Evolutionary conservation across 2,113 vertebrate species (phyloP), one percentile per base, ranked within the genome.

Genomic region (Solea solea): DNA sequence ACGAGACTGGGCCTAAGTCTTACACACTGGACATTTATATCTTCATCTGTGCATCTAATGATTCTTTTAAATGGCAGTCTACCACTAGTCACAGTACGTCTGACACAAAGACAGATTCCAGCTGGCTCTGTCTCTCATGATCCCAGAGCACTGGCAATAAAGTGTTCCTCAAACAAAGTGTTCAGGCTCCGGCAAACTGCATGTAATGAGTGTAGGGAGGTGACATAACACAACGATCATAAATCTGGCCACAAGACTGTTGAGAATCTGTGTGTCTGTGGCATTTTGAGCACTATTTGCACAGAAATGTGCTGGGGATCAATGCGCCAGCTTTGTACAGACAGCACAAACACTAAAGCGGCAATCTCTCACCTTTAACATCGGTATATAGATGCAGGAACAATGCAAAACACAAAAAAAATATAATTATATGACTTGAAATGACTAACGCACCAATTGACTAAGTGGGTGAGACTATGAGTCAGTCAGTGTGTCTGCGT

Each of bases 401-500:
- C 45, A 59, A 81, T 41, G 70, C 62, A 64, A 45, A 42, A 59
- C 9, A 59, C n/a, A 42, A 44, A 21, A 21, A 49, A 67, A 64
- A 84, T 84, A 82, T 61, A 60, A 81, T 82, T 81, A 60, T 64
- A 65, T 79, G 82, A 71, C 90, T 81, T 89, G 85, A 92, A 92
- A 82, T 89, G 85, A 89, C 90, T 84, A 84, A 88, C 72, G 46
- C 68, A 65, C 82, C 76, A 61, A 81, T 78, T 85, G 86, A 85
- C 74, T 81, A 84, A 89, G 91, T 89, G 89, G 89, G 90, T 85
- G 92, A 86, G 80, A 90, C 86, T 86, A 74, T 93, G 90, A 92
- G 81, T 91, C 92, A 91, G 66, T 69, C 66, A 54, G 80, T 61
- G 80, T 84, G 86, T 89, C 84, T 90, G 74, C 69, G 78, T 73